Conservation (phyloP, 2,113 vertebrate genomes). For the Chionodraco myersi region DNA sequence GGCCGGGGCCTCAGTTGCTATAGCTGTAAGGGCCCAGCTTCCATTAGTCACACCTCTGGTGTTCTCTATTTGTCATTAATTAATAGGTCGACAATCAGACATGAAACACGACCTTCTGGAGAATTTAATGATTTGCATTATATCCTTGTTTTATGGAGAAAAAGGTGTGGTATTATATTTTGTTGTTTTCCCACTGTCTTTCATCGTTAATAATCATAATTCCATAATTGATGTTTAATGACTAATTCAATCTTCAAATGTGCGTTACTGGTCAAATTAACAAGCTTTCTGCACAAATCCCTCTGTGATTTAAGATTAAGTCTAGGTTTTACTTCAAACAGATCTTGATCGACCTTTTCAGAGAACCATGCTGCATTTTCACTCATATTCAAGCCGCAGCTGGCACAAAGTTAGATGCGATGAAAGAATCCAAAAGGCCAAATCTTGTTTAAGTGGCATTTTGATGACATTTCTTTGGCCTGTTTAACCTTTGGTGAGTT, state of each 20-base stretch:
- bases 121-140: conserved; percentile 6
- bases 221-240: background rate
- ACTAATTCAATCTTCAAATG: background rate
- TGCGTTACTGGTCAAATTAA: conserved; percentile 15
- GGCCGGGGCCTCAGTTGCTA: no score
- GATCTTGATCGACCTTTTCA: conserved; percentile 74
- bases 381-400: conserved; percentile 54
- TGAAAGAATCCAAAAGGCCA: conserved; percentile 81
- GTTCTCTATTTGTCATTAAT: conserved; percentile 21
- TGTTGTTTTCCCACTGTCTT: background rate
- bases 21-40: conserved; percentile 30
- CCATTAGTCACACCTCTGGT: conserved; percentile 13
- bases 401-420: conserved; percentile 69
- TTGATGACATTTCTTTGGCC: conserved; percentile 84
- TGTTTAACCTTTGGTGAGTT: conserved; percentile 79
- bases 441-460: conserved; percentile 82
- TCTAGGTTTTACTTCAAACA: conserved; percentile 50
- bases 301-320: conserved; percentile 38
- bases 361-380: conserved; percentile 42
- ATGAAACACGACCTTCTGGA: background rate
- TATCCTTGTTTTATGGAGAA: background rate
- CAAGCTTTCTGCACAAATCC: conserved; percentile 7
- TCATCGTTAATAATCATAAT: background rate
- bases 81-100: conserved; percentile 15
- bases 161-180: background rate